Evolutionary conservation across 2,113 vertebrate species (phyloP), one percentile per base, ranked within the genome.

Genomic region (Oxyruncus cristatus): DNA sequence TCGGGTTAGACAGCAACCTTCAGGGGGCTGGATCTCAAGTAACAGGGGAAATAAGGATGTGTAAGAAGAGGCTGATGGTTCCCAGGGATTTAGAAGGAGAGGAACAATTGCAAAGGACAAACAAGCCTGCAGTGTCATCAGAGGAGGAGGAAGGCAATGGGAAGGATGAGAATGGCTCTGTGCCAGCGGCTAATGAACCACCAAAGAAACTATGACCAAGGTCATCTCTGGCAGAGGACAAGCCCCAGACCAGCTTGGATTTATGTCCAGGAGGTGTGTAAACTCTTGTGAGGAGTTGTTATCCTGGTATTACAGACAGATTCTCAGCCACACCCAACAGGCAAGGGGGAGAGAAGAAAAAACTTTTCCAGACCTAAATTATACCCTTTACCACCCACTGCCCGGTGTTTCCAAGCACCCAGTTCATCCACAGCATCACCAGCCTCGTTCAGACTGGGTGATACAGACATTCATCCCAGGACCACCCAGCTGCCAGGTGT

Each of bases 261-360:
- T 96, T 91, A 81, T 70, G 53, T 88, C 49, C 44, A 93, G 6
- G 4, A 94, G 23, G 46, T 28, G 30, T 30, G 59, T 62, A 92
- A 95, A 95, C 47, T 67, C 63, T 52, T 61, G 83, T 86, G 85
- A 86, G 78, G 73, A 74, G 49, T 46, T 93, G 49, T 63, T 89
- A 92, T 93, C 52, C 63, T 82, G 86, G 67, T 73, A 37, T 79
- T 47, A 58, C 12, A 32, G 75, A 58, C 44, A 70, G 78, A 83
- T 37, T 37, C 80, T 89, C 72, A 87, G 59, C 26, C 2, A 1
- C 2, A 22, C 32, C 73, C 62, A 78, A 67, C 33, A 86, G 72
- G 39, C 47, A 81, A 75, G 49, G 9, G n/a, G 88, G 59, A 84
- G 41, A 91, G 79, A 95, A 63, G 7, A 14, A 82, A 68, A 35